Evolutionary conservation across 2,113 vertebrate species (phyloP).

Genomic region (Pteruthius melanotis): DNA sequence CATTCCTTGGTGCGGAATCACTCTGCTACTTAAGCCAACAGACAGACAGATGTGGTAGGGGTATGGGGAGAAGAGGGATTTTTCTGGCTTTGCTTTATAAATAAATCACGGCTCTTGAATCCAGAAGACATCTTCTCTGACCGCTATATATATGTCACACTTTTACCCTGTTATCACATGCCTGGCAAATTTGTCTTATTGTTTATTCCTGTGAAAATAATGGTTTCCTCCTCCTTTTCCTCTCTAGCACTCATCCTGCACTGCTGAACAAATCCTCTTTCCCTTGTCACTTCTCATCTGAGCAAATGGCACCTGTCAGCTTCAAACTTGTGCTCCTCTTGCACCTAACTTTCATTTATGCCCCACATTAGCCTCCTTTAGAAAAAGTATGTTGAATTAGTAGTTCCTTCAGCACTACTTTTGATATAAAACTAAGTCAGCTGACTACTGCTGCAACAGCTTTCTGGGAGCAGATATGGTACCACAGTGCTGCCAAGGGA

Average conservation of each 20-base stretch:
- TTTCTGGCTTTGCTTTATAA: constrained; percentile 43
- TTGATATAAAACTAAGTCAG: neutral
- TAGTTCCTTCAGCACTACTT: neutral
- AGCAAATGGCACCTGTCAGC: neutral
- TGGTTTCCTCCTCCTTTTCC: neutral
- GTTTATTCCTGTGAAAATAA: constrained; percentile 36
- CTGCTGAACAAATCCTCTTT: neutral
- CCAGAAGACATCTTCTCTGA: constrained; percentile 11
- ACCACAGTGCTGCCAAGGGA: neutral
- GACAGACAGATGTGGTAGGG: constrained; percentile 23
- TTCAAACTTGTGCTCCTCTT: neutral
- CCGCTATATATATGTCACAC: neutral
- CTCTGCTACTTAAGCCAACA: constrained; percentile 6
- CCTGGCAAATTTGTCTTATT: neutral
- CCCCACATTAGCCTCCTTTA: neutral
- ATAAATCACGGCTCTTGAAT: constrained; percentile 41
- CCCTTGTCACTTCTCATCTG: neutral
- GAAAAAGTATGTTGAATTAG: neutral
- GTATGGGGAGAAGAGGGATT: neutral
- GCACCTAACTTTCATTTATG: neutral
- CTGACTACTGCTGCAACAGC: neutral
- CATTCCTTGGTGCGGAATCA: neutral
- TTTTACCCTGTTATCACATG: constrained; percentile 1
- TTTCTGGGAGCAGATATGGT: neutral
- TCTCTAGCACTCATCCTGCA: neutral